These are phyloP conservation scores for Discoglossus pictus DNA, from an alignment of 2,797 vertebrate genomes.

Conservation along the genomic window DNA sequence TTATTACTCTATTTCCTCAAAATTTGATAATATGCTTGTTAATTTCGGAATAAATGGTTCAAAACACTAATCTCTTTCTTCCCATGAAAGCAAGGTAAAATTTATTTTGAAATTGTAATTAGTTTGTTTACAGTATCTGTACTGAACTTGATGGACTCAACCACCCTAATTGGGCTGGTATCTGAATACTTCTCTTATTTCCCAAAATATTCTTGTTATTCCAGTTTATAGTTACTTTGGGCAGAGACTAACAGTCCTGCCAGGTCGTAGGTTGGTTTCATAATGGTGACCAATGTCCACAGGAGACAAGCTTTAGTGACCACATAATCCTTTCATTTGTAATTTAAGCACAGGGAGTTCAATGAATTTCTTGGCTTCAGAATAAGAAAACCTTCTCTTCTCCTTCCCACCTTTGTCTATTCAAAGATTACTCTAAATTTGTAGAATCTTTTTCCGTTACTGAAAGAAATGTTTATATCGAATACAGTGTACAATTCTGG, in stretches of 20 bases:
- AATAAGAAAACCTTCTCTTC: neutral
- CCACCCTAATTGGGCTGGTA: neutral
- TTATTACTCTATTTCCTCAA: no score
- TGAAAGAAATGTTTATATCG: no score
- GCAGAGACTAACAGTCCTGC: neutral
- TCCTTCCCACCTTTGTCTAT: neutral
- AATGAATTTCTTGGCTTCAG: neutral
- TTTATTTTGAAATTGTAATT: no score
- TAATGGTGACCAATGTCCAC: slow-evolving; percentile 16
- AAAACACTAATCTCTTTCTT: no score
- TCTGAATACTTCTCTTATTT: slow-evolving; percentile 26
- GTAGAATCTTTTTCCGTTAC: no score
- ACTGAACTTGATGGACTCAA: no score
- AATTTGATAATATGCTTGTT: no score
- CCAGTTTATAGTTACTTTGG: slow-evolving; percentile 9
- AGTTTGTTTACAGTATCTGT: no score
- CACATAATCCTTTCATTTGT: slow-evolving; percentile 21
- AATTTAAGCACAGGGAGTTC: neutral
- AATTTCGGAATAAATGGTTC: no score
- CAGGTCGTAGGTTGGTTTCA: neutral
- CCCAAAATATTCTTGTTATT: slow-evolving; percentile 35
- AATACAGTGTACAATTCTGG: no score
- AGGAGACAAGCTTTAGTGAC: slow-evolving; percentile 18
- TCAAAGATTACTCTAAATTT: no score
- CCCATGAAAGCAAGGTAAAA: no score